Conservation (phyloP, 2,797 vertebrate genomes). For the Crocodylus rhombifer region DNA sequence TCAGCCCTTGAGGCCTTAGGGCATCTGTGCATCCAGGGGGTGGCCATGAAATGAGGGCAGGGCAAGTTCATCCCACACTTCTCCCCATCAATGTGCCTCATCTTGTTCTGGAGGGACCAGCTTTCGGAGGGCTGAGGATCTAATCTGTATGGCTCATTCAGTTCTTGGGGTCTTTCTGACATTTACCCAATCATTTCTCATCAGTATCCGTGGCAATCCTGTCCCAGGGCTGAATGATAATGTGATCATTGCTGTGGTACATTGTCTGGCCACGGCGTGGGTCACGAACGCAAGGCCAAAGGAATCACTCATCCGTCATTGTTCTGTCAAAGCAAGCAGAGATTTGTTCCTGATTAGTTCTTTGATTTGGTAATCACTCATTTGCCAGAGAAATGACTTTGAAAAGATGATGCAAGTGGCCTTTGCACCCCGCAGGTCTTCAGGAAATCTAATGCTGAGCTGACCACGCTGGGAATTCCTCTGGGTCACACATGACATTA, state of each 20-base stretch:
- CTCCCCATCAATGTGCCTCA: background rate
- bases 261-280: background rate
- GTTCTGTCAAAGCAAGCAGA: background rate
- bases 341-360: background rate
- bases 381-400: background rate
- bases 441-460: background rate
- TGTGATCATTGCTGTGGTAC: rapidly evolving
- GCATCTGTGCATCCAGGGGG: background rate
- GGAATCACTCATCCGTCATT: background rate
- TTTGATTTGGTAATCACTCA: background rate
- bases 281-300: background rate
- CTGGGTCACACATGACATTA: background rate
- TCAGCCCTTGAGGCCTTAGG: background rate
- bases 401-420: background rate
- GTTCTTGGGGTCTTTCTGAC: background rate
- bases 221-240: background rate
- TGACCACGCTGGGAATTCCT: slow-evolving; percentile 34
- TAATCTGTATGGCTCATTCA: background rate
- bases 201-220: background rate
- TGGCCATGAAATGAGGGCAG: background rate
- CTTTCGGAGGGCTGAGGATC: background rate
- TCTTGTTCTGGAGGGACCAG: background rate
- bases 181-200: too few relatives aligned
- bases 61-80: background rate
- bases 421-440: slow-evolving; percentile 30